Conservation (phyloP, 2,797 vertebrate genomes). For the Threskiornis aethiopicus region DNA sequence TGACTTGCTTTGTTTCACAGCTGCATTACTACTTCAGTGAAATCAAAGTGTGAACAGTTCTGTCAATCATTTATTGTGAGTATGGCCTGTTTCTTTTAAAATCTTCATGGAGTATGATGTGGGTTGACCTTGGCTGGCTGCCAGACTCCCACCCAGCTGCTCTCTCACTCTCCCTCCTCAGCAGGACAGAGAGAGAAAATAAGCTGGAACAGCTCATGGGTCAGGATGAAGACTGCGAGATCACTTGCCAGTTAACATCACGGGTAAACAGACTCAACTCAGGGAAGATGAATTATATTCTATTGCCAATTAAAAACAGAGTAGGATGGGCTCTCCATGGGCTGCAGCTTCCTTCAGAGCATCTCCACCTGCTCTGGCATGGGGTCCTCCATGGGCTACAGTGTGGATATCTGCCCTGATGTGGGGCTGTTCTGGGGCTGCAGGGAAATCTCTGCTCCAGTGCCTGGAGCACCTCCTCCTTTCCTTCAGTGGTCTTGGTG, state of each 20-base stretch:
- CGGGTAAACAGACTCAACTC: background rate
- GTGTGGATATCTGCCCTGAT: accelerated
- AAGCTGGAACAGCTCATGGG: background rate
- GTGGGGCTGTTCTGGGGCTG: background rate
- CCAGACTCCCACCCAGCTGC: background rate
- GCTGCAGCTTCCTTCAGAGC: background rate
- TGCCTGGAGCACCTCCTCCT: background rate
- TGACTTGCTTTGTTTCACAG: background rate
- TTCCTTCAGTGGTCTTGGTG: background rate
- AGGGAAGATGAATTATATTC: background rate
- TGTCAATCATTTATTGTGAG: background rate
- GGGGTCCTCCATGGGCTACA: background rate
- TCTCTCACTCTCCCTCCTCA: background rate
- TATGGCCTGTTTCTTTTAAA: background rate
- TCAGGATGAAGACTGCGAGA: background rate
- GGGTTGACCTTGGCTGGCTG: background rate
- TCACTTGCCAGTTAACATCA: background rate
- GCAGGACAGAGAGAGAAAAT: background rate
- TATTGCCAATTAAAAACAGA: background rate
- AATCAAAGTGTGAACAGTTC: background rate
- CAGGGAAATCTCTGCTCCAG: background rate
- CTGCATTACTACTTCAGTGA: background rate
- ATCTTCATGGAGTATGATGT: too few species aligned
- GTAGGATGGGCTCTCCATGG: background rate
- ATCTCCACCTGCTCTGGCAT: background rate